Conservation (phyloP, 2,797 vertebrate species). For the Ambastaia sidthimunki region DNA sequence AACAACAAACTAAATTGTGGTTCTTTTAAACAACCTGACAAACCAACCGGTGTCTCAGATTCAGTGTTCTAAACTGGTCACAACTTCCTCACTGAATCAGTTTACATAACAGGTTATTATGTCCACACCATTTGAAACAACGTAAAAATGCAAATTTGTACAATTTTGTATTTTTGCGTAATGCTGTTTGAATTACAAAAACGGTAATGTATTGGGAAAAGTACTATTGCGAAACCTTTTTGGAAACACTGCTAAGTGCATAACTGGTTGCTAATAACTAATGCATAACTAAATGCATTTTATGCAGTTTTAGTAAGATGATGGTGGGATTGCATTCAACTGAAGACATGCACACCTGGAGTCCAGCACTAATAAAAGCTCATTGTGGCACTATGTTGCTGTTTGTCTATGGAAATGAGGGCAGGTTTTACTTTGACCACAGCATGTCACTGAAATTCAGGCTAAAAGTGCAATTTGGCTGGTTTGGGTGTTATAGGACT, state of each 20-base stretch:
- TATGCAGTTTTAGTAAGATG: neutral
- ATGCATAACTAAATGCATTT: neutral
- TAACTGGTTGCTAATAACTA: neutral
- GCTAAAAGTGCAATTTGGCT: neutral
- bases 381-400: constrained; percentile 34
- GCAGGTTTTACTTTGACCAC: neutral
- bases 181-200: neutral
- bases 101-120: neutral
- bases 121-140: neutral
- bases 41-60: neutral
- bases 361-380: constrained; percentile 25
- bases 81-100: neutral
- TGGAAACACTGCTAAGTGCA: neutral
- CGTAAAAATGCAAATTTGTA: neutral
- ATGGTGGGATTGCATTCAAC: neutral
- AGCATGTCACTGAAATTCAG: constrained; percentile 22
- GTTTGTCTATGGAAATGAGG: constrained; percentile 34
- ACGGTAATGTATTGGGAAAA: too few species aligned
- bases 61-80: neutral
- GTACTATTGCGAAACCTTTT: too few species aligned
- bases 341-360: neutral
- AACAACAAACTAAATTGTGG: neutral
- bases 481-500: constrained; percentile 25
- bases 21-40: neutral
- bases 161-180: neutral